Evolutionary conservation across 1,140 invertebrate species (phyloP).

Genomic region (Heliconius himera): DNA sequence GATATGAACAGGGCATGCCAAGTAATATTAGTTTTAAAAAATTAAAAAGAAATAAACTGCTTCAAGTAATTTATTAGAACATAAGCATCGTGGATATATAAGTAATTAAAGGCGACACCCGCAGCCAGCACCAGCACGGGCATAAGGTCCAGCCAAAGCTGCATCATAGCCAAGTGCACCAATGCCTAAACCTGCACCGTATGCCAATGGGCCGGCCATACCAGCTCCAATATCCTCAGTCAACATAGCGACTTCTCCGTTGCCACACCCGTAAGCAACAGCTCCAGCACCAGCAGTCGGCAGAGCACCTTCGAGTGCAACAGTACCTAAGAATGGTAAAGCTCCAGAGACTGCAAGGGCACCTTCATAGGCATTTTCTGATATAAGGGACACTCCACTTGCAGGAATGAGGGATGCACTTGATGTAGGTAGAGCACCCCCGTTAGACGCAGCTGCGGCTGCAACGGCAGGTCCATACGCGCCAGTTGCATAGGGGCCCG

Average conservation of each 20-base stretch:
- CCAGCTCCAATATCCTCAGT: background rate
- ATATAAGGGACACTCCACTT: constrained; percentile 16
- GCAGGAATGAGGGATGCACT: background rate
- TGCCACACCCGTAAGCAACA: background rate
- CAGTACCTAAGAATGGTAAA: constrained; percentile 21
- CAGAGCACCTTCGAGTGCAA: background rate
- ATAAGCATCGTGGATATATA: no score
- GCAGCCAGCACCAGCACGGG: constrained; percentile 17
- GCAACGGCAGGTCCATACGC: background rate
- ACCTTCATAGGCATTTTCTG: constrained; percentile 17
- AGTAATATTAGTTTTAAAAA: no score
- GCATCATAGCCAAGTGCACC: background rate
- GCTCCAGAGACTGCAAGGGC: constrained; percentile 15
- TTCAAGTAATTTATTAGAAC: no score
- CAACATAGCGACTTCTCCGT: constrained; percentile 10
- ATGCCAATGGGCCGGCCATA: constrained; percentile 18
- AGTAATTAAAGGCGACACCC: background rate
- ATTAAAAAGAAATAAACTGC: no score
- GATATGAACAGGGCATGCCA: no score
- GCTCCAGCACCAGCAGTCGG: background rate
- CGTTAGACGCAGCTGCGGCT: background rate
- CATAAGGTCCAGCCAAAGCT: background rate
- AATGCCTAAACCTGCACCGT: background rate
- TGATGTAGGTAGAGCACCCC: constrained; percentile 9
- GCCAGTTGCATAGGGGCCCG: no score